Conservation (phyloP, 2,888 invertebrate species). For the Dolomedes plantarius region DNA sequence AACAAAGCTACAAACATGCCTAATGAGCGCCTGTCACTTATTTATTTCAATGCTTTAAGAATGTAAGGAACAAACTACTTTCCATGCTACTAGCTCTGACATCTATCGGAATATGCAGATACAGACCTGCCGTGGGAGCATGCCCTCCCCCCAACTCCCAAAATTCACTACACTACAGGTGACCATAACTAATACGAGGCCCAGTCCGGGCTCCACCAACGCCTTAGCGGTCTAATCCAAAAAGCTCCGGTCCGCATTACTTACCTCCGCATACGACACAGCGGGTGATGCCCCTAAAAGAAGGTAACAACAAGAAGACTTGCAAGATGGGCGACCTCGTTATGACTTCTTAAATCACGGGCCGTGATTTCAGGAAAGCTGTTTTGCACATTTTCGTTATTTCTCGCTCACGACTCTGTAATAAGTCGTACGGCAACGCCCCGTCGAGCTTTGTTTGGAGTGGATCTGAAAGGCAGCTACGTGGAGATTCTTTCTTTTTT, state of each 20-base stretch:
- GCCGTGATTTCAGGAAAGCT: not conserved
- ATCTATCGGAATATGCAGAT: not conserved
- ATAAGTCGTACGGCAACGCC: not conserved
- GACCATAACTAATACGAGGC: not conserved
- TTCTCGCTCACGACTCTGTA: not conserved
- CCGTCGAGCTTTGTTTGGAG: not conserved
- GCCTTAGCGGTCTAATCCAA: not conserved
- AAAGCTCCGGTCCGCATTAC: not conserved
- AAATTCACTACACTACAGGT: constrained; percentile 2
- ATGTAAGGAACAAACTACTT: too few species aligned
- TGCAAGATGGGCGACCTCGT: not conserved
- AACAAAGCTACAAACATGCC: too few species aligned
- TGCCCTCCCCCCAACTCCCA: not conserved
- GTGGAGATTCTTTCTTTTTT: not conserved
- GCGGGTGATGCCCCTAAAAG: not conserved
- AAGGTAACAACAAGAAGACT: not conserved
- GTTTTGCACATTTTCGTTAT: not conserved
- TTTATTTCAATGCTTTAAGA: too few species aligned
- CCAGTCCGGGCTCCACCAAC: not conserved
- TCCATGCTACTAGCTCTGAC: not conserved
- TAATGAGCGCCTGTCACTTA: too few species aligned
- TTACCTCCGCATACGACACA: not conserved
- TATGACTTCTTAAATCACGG: constrained; percentile 2
- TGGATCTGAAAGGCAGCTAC: not conserved
- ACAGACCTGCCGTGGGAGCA: not conserved